Evolutionary conservation across 2,113 vertebrate genomes (phyloP).

Genomic region (Podilymbus podiceps): DNA sequence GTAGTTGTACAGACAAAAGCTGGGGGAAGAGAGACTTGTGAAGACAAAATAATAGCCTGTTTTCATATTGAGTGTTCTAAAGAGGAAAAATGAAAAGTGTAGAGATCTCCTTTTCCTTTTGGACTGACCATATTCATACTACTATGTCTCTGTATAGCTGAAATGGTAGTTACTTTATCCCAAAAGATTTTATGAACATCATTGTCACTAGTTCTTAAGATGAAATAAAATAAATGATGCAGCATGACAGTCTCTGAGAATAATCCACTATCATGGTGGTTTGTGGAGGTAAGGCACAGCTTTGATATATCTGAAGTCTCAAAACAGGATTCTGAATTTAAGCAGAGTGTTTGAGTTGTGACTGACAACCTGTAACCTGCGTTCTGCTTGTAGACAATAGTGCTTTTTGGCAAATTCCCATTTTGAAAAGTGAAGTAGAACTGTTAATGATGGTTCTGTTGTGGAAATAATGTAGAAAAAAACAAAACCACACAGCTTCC

Average conservation of each 20-base stretch:
- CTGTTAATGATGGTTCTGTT: not conserved
- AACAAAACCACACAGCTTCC: not conserved
- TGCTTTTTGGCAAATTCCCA: not conserved
- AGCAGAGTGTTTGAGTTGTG: not conserved
- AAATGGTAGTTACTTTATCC: slow-evolving; percentile 27
- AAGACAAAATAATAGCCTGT: not conserved
- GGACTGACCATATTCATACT: not conserved
- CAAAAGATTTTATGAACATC: slow-evolving; percentile 31
- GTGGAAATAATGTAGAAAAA: not conserved
- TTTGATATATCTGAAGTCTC: not conserved
- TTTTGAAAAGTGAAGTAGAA: not conserved
- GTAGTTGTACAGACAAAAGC: not conserved
- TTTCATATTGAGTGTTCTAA: not conserved
- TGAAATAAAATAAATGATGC: slow-evolving; percentile 70
- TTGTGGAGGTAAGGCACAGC: not conserved
- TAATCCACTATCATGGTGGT: slow-evolving; percentile 32
- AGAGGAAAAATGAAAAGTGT: not conserved
- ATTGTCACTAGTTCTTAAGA: slow-evolving; percentile 63
- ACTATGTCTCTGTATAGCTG: not conserved
- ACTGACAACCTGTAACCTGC: not conserved
- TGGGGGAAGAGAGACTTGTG: not conserved
- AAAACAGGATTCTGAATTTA: not conserved
- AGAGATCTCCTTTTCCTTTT: not conserved
- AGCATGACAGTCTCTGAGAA: slow-evolving; percentile 35
- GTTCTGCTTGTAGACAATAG: not conserved